These are phyloP conservation scores for Saxidomus purpurata DNA, from an alignment of 1,140 invertebrate genomes.

Conservation along the genomic window DNA sequence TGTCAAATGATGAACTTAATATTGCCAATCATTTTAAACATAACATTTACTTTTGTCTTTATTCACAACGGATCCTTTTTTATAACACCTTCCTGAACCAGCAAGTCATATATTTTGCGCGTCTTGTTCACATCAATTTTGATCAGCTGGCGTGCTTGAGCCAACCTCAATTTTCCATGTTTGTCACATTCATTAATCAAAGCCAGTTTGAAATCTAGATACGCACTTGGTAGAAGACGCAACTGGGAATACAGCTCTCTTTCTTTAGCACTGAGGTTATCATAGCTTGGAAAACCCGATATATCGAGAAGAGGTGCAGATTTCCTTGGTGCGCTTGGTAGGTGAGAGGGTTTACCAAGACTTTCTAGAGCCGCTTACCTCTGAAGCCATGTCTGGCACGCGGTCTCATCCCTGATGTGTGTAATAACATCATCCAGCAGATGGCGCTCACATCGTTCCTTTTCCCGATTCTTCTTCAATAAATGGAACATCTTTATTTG, in stretches of 20 bases:
- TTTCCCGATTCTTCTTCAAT: constrained; percentile 89
- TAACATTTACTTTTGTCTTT: too few relatives aligned
- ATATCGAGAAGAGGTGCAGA: constrained; percentile 91
- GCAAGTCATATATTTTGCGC: constrained; percentile 94
- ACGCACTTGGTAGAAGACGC: constrained; percentile 92
- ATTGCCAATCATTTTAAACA: too few relatives aligned
- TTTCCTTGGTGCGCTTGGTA: constrained; percentile 77
- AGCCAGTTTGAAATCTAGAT: constrained; percentile 92
- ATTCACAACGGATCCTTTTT: constrained; percentile 70
- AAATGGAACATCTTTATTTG: constrained; percentile 91
- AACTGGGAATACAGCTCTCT: constrained; percentile 90
- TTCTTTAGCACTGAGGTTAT: constrained; percentile 89
- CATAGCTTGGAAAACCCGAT: constrained; percentile 92
- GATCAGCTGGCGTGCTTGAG: constrained; percentile 93
- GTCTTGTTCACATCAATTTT: constrained; percentile 98
- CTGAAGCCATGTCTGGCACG: constrained; percentile 81
- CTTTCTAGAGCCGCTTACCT: constrained; percentile 77
- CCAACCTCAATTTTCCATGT: constrained; percentile 90
- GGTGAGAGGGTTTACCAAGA: constrained; percentile 68
- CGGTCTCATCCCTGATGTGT: constrained; percentile 82
- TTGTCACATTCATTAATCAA: constrained; percentile 91
- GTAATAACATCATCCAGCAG: constrained; percentile 81
- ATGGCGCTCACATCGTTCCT: constrained; percentile 88
- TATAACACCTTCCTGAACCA: constrained; percentile 91
- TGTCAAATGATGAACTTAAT: too few relatives aligned